Percentiles rank a stretch among this genome's conserved stretches.
Evolutionary conservation across 2,797 vertebrate species (phyloP).

Genomic region (Rallus crepitans): DNA sequence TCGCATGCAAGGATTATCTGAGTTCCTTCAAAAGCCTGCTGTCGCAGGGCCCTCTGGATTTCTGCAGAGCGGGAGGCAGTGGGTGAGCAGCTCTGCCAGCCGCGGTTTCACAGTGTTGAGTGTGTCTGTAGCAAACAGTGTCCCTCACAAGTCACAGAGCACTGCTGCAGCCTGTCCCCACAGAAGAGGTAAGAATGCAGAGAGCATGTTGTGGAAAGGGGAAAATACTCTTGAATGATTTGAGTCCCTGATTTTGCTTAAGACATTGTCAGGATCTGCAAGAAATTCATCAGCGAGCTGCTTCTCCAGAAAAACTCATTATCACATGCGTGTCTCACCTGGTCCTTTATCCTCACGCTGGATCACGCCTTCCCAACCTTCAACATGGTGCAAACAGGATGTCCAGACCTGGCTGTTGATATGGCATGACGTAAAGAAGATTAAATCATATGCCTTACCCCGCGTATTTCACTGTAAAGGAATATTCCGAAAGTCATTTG

Average conservation of each 20-base stretch:
- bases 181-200: background rate
- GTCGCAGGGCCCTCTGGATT: background rate
- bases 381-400: background rate
- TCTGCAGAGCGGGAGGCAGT: background rate
- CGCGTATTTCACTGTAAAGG: background rate
- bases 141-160: background rate
- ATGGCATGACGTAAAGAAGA: rapidly evolving
- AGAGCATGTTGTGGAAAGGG: background rate
- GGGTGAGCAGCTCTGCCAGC: background rate
- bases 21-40: background rate
- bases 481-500: background rate
- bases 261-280: background rate
- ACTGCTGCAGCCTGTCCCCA: background rate
- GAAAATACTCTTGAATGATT: background rate
- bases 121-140: rapidly evolving
- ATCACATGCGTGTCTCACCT: background rate
- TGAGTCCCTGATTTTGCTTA: background rate
- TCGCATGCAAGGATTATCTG: background rate
- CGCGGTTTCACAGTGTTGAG: background rate
- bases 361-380: background rate
- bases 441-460: background rate
- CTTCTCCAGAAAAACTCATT: background rate
- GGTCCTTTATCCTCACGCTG: background rate
- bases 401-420: background rate
- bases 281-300: background rate